Base-by-base conservation (phyloP, 2,888 invertebrate genomes). In the Luffia ferchaultella region DNA sequence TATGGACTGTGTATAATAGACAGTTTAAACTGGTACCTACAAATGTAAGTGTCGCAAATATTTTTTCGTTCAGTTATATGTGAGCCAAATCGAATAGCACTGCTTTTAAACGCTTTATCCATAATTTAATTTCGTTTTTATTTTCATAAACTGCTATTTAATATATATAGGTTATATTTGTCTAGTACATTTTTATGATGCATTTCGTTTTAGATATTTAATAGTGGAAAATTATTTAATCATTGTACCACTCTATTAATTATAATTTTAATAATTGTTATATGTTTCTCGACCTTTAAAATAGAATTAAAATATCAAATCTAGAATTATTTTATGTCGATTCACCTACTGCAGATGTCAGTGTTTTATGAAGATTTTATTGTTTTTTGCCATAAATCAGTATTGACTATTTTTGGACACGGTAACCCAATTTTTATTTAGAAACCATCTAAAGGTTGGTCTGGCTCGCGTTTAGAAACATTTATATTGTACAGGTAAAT, bases 401-500 rank as follows among this genome's bases (percentile, higher is more conserved):
- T 62, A 68, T 64, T 64, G 65, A 60, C 61, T 62, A 60, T 59
- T 64, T 67, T 62, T 61, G 60, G 61, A 63, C 62, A 61, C 55
- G 56, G 57, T 57, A 71, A 70, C 73, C 75, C 72, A 71, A 76
- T 72, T 64, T 65, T 62, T 65, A 62, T 63, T 62, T 64, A 61
- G n/a, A n/a, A n/a, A n/a, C n/a, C n/a, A n/a, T n/a, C n/a, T n/a
- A n/a, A n/a, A n/a, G n/a, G n/a, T n/a, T n/a, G n/a, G n/a, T n/a
- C n/a, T n/a, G n/a, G n/a, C n/a, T n/a, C n/a, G n/a, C n/a, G n/a
- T n/a, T n/a, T n/a, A n/a, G 60, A 67, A 67, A 54, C 50, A 58
- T 64, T 65, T 65, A 62, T 60, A 60, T 64, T 82, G 80, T 82
- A 82, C 77, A 80, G 73, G 63, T 80, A 75, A 77, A 70, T 80